Evolutionary conservation across 2,888 invertebrate species (phyloP), one percentile per base, ranked within the genome.

Genomic region (Meteorus cinctellus): DNA sequence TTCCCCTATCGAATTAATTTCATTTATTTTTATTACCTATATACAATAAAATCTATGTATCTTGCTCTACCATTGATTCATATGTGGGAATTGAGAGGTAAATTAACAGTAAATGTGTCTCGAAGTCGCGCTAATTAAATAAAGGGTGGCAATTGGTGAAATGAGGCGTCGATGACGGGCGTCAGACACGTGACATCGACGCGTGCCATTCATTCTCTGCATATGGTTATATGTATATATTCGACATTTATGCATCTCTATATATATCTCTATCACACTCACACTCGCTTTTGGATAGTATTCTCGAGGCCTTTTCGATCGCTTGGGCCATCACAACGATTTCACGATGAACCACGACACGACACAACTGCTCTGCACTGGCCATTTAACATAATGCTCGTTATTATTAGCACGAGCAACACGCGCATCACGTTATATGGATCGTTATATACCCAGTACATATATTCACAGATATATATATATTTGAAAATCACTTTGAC

Each of bases 61-160:
- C 4, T 45, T 8, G 19, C 14, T 45, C 8, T 66, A 41, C 1
- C 19, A 27, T 16, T 6, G 16, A 66, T 66, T 27, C 12, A 27
- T 41, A 24, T 48, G 48, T 55, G 36, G 55, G 60, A 69, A 73
- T 76, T 51, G 68, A 62, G 62, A 68, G 48, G 69, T 51, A 68
- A 76, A 76, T 76, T 73, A 69, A 72, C 29, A 72, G 36, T 69
- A 74, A 55, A 69, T 74, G 67, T 62, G 19, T 63, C 62, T 62
- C 51, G 65, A 63, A 63, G 69, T 72, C 55, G 73, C 74, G 83
- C 87, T 89, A 89, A 89, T 89, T 87, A 88, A 89, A 89, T 89
- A 86, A 89, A 87, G 86, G 85, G 84, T 81, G 81, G 82, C 82
- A 83, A 85, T 86, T 80, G 85, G 79, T 83, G 81, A 81, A 82